These are phyloP conservation scores for Danionella dracula DNA, from an alignment of 2,797 vertebrate genomes.

Conservation along the genomic window DNA sequence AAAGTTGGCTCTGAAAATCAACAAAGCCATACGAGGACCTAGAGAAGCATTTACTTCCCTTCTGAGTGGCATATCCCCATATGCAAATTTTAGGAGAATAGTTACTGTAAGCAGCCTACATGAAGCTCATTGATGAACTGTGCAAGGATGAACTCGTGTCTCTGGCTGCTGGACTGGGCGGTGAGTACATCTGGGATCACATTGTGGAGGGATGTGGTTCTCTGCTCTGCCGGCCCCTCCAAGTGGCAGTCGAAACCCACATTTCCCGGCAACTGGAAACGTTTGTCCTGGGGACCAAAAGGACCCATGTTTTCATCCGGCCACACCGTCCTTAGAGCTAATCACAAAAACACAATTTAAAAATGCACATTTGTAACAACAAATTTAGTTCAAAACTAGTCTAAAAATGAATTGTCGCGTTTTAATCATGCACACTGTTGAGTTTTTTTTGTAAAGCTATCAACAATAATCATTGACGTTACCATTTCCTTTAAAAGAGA, in stretches of 20 bases:
- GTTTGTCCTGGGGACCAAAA: conserved; percentile 81
- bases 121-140: conserved; percentile 76
- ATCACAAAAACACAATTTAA: not conserved
- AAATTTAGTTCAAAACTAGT: no score
- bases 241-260: conserved; percentile 82
- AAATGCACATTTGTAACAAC: no score
- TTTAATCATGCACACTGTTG: no score
- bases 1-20: no score
- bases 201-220: conserved; percentile 46
- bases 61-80: no score
- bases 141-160: conserved; percentile 77
- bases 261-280: conserved; percentile 83
- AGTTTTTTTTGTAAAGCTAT: no score
- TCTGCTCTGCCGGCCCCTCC: conserved; percentile 61
- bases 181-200: conserved; percentile 73
- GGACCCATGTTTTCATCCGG: conserved; percentile 82
- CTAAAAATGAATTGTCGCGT: no score
- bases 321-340: conserved; percentile 77
- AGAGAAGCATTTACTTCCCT: no score
- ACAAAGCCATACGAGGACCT: no score
- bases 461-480: no score
- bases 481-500: no score
- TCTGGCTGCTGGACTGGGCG: conserved; percentile 70
- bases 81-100: no score
- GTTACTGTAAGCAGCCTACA: conserved; percentile 59